Evolutionary conservation across 2,888 invertebrate genomes (phyloP), one percentile per base, ranked within the genome.

Genomic region (Eupeodes latifasciatus): DNA sequence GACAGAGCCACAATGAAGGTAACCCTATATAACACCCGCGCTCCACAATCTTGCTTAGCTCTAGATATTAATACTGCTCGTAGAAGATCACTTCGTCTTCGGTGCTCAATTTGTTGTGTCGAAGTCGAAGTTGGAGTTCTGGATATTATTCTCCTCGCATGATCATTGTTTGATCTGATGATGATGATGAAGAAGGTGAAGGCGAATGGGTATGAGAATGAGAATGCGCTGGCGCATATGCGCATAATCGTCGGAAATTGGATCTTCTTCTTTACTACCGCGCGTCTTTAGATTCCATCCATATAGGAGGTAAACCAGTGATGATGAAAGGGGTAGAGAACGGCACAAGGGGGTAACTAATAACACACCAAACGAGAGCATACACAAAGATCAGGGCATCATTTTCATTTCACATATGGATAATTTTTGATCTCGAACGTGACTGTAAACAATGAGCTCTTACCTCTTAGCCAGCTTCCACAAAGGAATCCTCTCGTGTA

Each of bases 391-490:
- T 86, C 82, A 86, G n/a, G 72, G 84, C 81, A 90, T 90, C 89
- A 90, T 90, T 90, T 90, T 90, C 90, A 90, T 90, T 89, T 91
- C 91, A 91, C 91, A 91, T 91, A 90, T 91, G 91, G 90, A 90
- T 90, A 89, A 90, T 85, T 90, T 90, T 89, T 89, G 79, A 89
- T 90, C 80, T 79, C 85, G 85, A 90, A 90, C 90, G 90, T 90
- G 90, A 90, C 90, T 84, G 89, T 84, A 85, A 88, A 85, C 88
- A 88, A 88, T 88, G 88, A 85, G 85, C 64, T 66, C 36, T 66
- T 57, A 59, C 9, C 27, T 27, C 27, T 27, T 27, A 53, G n/a
- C 55, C 36, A 62, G 75, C 72, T 59, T 59, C 44, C 12, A 40
- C 51, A 69, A 47, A 69, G n/a, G 44, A 12, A 19, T 16, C 57